phyloP scores from a whole-genome alignment of 35 echinoderm and acorn worm species.

The Chiridota heheva region DNA sequence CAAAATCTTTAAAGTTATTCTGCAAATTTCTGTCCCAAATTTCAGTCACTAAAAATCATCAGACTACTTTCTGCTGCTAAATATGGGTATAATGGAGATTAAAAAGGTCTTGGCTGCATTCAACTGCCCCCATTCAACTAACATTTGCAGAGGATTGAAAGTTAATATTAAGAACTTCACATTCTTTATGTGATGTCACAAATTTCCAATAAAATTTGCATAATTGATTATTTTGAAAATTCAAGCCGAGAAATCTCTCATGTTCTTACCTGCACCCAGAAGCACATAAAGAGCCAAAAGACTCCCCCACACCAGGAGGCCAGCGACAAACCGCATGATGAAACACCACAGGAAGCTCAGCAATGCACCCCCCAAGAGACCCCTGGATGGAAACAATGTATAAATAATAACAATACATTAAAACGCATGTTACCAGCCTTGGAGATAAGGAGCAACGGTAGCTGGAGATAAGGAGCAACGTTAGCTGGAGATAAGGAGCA shows the following conservation, averaged over 20 bases:
- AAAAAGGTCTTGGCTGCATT: no score
- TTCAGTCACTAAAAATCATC: no score
- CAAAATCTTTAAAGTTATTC: no score
- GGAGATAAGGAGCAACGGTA: not conserved
- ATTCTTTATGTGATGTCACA: no score
- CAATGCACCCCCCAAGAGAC: constrained; percentile 52
- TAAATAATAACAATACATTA: not conserved
- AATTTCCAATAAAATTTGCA: no score
- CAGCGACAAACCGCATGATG: constrained; percentile 92
- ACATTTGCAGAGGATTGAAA: no score
- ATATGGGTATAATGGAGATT: no score
- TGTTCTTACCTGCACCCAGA: constrained; percentile 69
- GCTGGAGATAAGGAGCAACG: not conserved
- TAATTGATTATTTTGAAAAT: no score
- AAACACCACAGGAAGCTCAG: constrained; percentile 77
- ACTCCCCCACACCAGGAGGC: constrained; percentile 82
- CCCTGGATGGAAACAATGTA: constrained; percentile 40
- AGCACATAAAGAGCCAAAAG: constrained; percentile 66
- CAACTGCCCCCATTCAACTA: no score
- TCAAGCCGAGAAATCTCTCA: not conserved
- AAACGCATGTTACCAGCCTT: not conserved
- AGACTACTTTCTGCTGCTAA: no score
- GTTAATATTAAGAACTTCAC: no score
- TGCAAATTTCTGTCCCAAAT: no score
- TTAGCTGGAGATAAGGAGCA: not conserved